Percentiles rank a stretch among this genome's conserved stretches.
These are phyloP conservation scores for Harpagoxenus sublaevis DNA, from an alignment of 2,888 invertebrate genomes.

Conservation along the genomic window DNA sequence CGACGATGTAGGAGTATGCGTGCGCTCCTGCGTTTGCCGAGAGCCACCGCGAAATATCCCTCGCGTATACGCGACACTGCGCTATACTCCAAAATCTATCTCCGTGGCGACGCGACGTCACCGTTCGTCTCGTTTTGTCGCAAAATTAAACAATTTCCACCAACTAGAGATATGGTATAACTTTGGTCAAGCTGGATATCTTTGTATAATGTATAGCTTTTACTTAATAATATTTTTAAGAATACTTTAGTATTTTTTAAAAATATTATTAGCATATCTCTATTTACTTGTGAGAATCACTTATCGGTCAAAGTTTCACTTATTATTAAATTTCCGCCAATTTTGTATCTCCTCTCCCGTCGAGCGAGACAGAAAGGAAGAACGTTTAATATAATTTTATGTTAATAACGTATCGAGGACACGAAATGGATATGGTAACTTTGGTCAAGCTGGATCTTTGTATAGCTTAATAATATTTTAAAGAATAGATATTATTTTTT, in stretches of 20 bases:
- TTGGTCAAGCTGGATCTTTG: too few relatives aligned
- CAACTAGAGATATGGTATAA: not conserved
- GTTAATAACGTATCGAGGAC: constrained; percentile 18
- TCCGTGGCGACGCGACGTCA: not conserved
- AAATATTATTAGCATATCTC: not conserved
- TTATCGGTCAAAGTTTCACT: too few relatives aligned
- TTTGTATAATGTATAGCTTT: too few relatives aligned
- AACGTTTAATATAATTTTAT: constrained; percentile 33
- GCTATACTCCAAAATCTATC: not conserved
- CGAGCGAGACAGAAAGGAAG: not conserved
- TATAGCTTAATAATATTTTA: not conserved
- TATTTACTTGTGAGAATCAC: not conserved
- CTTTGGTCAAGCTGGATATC: too few relatives aligned
- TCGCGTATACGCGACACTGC: too few relatives aligned
- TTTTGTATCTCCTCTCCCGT: not conserved
- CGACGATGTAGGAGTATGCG: constrained; percentile 6
- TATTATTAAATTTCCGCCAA: not conserved
- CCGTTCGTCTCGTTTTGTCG: not conserved
- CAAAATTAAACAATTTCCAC: not conserved
- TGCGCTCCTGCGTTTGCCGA: constrained; percentile 5
- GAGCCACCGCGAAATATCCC: not conserved
- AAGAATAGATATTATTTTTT: not conserved
- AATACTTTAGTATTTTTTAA: not conserved
- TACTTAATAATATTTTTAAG: not conserved
- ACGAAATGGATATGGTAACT: not conserved